phyloP scores from a whole-genome alignment of 2,113 vertebrate species.

The Gasterosteus nipponicus region DNA sequence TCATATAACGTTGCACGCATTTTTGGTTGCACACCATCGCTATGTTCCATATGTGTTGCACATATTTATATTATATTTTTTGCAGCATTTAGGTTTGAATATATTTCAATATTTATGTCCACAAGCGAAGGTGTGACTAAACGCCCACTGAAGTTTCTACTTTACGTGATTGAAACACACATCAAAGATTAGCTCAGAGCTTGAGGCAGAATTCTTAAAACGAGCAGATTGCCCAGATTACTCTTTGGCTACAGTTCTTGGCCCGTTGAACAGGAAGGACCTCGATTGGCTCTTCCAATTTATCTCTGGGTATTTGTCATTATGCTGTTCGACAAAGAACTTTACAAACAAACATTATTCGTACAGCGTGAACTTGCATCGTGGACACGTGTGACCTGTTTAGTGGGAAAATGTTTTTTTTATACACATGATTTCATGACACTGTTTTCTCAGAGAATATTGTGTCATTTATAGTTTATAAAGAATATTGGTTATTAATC shows the following conservation, averaged over 20 bases:
- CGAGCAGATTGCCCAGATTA: slow-evolving; percentile 31
- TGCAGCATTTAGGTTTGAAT: neutral
- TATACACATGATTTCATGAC: no score
- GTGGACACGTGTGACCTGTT: neutral
- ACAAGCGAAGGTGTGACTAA: neutral
- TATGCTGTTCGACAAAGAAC: slow-evolving; percentile 3
- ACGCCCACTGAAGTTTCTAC: neutral
- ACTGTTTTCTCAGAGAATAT: neutral
- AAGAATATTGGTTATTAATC: no score
- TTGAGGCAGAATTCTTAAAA: neutral
- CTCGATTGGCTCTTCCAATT: neutral
- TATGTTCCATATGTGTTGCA: neutral
- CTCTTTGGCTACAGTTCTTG: slow-evolving; percentile 10
- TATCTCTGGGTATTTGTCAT: slow-evolving; percentile 1
- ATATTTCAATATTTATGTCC: neutral
- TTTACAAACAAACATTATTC: neutral
- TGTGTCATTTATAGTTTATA: neutral
- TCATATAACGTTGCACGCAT: neutral
- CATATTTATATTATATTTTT: neutral
- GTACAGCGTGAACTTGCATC: neutral
- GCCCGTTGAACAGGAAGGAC: neutral
- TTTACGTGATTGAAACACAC: neutral
- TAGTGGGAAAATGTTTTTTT: slow-evolving; percentile 1
- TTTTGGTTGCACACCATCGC: neutral
- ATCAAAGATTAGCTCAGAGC: slow-evolving; percentile 10